Percentiles rank a stretch among this genome's conserved stretches.
These are phyloP conservation scores for Parasteatoda tepidariorum DNA, from an alignment of 1,140 invertebrate species.

Conservation along the genomic window DNA sequence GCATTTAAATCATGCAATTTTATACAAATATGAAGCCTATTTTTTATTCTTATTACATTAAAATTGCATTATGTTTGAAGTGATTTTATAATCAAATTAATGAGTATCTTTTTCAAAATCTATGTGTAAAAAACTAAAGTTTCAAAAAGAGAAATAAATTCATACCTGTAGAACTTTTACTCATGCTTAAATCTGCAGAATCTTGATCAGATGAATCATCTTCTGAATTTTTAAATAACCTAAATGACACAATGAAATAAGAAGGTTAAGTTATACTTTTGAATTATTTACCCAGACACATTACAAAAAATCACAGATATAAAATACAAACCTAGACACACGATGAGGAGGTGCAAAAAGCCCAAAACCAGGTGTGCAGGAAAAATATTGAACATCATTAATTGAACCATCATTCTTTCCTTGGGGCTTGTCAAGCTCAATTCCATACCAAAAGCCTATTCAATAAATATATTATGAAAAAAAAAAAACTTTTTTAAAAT, in stretches of 20 bases:
- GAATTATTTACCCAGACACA: neutral
- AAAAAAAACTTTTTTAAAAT: no score
- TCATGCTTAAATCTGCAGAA: slow-evolving; percentile 58
- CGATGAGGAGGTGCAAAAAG: slow-evolving; percentile 70
- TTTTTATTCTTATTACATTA: no score
- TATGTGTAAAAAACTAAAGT: no score
- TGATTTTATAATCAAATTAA: no score
- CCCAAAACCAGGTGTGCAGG: slow-evolving; percentile 69
- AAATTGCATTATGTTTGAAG: no score
- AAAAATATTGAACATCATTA: slow-evolving; percentile 70
- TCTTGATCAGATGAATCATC: slow-evolving; percentile 62
- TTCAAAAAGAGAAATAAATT: no score
- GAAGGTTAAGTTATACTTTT: neutral
- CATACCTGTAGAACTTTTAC: slow-evolving; percentile 60
- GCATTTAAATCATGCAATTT: no score
- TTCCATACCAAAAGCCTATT: slow-evolving; percentile 70
- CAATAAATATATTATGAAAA: neutral
- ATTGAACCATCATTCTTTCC: slow-evolving; percentile 71
- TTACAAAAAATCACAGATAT: neutral
- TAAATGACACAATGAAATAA: no score
- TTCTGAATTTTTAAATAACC: slow-evolving; percentile 50
- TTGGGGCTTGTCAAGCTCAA: slow-evolving; percentile 70
- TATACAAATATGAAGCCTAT: no score
- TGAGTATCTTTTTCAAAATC: no score
- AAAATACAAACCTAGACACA: slow-evolving; percentile 68